These are phyloP conservation scores for Lycaena phlaeas DNA, from an alignment of 2,888 invertebrate species.

Conservation along the genomic window DNA sequence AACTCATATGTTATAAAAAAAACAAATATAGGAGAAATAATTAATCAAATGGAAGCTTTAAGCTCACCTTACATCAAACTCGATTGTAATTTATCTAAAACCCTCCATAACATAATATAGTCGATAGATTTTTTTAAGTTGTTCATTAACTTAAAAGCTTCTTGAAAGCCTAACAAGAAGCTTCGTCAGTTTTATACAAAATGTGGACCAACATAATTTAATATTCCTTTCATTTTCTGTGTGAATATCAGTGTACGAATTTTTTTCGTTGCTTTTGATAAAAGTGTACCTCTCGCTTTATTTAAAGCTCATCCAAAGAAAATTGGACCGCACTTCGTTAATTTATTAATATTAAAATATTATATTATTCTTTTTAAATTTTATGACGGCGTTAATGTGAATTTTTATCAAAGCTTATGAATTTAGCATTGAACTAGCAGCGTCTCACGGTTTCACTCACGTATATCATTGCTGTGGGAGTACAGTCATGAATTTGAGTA, in stretches of 20 bases:
- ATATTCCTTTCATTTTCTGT: slow-evolving; percentile 68
- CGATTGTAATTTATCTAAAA: slow-evolving; percentile 17
- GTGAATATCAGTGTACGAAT: slow-evolving; percentile 56
- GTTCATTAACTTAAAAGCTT: slow-evolving; percentile 71
- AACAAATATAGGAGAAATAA: too few relatives aligned
- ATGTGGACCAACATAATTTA: slow-evolving; percentile 66
- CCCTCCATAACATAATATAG: slow-evolving; percentile 26
- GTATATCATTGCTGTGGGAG: too few relatives aligned
- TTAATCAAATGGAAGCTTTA: too few relatives aligned
- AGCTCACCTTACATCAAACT: not conserved
- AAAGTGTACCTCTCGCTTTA: slow-evolving; percentile 21
- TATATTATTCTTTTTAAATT: too few relatives aligned
- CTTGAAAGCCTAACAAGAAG: slow-evolving; percentile 67
- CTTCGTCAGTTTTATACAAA: slow-evolving; percentile 65
- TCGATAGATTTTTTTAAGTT: slow-evolving; percentile 65
- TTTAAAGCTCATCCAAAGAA: slow-evolving; percentile 1
- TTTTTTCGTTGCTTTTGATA: slow-evolving; percentile 45
- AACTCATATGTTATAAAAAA: too few relatives aligned
- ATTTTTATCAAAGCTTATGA: too few relatives aligned
- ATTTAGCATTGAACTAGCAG: too few relatives aligned
- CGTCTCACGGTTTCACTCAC: too few relatives aligned
- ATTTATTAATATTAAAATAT: not conserved
- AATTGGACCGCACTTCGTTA: not conserved
- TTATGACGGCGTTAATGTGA: too few relatives aligned
- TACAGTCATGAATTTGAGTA: too few relatives aligned